These are phyloP conservation scores for Stegastes partitus DNA, from an alignment of 2,113 vertebrate species.

Conservation along the genomic window DNA sequence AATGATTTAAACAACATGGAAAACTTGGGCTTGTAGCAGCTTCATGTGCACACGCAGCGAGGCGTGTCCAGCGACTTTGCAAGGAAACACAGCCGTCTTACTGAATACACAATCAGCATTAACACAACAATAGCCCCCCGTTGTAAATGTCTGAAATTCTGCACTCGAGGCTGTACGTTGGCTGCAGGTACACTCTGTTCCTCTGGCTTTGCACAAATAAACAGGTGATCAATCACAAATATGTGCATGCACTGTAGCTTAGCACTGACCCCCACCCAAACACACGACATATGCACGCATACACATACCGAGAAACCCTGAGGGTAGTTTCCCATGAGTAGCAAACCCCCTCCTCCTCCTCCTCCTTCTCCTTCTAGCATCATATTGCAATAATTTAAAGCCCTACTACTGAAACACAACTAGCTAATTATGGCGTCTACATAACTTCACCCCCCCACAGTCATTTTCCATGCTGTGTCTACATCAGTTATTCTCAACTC, in stretches of 20 bases:
- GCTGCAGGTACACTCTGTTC: slow-evolving; percentile 17
- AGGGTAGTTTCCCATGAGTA: slow-evolving; percentile 61
- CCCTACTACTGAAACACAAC: slow-evolving; percentile 66
- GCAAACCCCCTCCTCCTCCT: slow-evolving; percentile 6
- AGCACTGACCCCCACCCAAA: slow-evolving; percentile 40
- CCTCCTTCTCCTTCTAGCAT: slow-evolving; percentile 33
- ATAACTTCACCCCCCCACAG: slow-evolving; percentile 57
- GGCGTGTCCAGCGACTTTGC: slow-evolving; percentile 24
- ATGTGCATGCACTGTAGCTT: slow-evolving; percentile 38
- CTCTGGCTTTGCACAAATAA: slow-evolving; percentile 36
- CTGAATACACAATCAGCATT: slow-evolving; percentile 23
- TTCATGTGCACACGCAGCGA: no score
- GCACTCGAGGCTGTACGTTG: slow-evolving; percentile 10
- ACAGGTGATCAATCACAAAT: slow-evolving; percentile 58
- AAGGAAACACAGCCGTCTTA: slow-evolving; percentile 5
- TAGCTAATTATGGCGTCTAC: slow-evolving; percentile 74
- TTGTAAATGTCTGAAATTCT: slow-evolving; percentile 15
- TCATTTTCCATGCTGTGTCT: slow-evolving; percentile 73
- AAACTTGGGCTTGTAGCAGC: background rate
- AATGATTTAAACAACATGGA: slow-evolving; percentile 2
- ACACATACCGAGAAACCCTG: slow-evolving; percentile 22
- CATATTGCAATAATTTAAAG: slow-evolving; percentile 73
- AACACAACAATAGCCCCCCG: slow-evolving; percentile 26
- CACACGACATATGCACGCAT: slow-evolving; percentile 18
- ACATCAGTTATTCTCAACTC: slow-evolving; percentile 45